phyloP scores from a whole-genome alignment of 1,140 invertebrate species.

The Drosophila albomicans region DNA sequence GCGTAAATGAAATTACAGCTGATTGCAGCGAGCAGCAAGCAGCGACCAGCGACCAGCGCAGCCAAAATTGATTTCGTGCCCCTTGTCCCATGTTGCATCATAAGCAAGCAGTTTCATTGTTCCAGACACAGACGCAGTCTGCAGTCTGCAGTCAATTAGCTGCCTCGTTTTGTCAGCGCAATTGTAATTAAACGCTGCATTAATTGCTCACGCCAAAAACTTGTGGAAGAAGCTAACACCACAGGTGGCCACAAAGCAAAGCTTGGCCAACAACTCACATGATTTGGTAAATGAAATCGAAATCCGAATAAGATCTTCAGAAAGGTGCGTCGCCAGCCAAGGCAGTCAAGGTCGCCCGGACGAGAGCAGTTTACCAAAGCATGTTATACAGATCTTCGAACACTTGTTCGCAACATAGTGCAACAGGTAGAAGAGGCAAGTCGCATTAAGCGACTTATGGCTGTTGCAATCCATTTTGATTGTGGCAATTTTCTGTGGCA shows the following conservation, averaged over 20 bases:
- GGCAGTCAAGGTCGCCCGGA: constrained; percentile 38
- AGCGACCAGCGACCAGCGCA: not conserved
- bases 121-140: constrained; percentile 11
- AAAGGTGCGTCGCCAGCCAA: constrained; percentile 20
- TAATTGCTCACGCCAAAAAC: constrained; percentile 63
- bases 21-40: constrained; percentile 46
- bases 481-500: constrained; percentile 31
- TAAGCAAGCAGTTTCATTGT: constrained; percentile 6
- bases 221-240: constrained; percentile 46
- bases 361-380: constrained; percentile 53
- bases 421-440: constrained; percentile 6
- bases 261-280: constrained; percentile 19
- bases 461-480: constrained; percentile 60
- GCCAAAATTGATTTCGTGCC: constrained; percentile 63
- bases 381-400: constrained; percentile 35
- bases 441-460: constrained; percentile 32
- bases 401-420: not conserved
- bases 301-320: constrained; percentile 37
- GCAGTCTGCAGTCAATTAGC: constrained; percentile 52
- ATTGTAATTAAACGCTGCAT: constrained; percentile 62
- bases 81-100: constrained; percentile 59
- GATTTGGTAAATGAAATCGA: constrained; percentile 31
- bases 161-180: constrained; percentile 47
- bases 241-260: constrained; percentile 59
- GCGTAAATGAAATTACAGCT: constrained; percentile 71